Evolutionary conservation across 64 coral and sea anemone genomes (phyloP).

Genomic region (Trachythela sp.): DNA sequence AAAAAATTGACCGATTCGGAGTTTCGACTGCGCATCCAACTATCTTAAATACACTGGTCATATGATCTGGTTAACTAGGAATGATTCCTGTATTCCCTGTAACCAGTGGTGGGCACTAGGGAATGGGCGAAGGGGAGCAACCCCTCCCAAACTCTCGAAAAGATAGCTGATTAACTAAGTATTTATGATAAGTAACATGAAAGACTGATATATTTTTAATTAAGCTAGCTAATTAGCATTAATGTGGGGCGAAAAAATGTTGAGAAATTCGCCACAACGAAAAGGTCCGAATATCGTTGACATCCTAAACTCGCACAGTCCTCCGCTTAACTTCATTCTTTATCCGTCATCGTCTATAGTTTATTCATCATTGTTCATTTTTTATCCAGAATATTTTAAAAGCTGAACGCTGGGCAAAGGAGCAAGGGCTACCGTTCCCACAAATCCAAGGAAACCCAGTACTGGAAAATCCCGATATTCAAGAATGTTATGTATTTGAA

Average conservation of each 20-base stretch:
- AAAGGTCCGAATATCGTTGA: neutral
- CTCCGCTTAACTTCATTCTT: neutral
- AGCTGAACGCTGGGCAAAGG: slow-evolving; percentile 27
- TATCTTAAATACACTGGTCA: too few relatives aligned
- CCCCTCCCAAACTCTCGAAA: too few relatives aligned
- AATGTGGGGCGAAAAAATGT: too few relatives aligned
- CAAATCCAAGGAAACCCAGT: slow-evolving; percentile 15
- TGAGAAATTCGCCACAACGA: too few relatives aligned
- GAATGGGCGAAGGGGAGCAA: too few relatives aligned
- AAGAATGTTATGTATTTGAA: slow-evolving; percentile 45
- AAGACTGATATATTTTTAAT: too few relatives aligned
- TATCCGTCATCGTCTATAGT: neutral
- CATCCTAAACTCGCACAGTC: neutral
- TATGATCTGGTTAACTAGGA: too few relatives aligned
- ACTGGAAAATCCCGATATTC: slow-evolving; percentile 3
- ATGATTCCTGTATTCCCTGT: too few relatives aligned
- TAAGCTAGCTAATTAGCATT: too few relatives aligned
- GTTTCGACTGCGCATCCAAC: neutral
- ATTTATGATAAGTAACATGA: too few relatives aligned
- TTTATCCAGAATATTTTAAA: neutral
- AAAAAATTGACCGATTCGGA: neutral
- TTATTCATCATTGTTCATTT: neutral
- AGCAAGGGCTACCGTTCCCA: slow-evolving; percentile 28
- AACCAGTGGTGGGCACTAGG: too few relatives aligned
- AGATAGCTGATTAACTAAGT: too few relatives aligned